These are phyloP conservation scores for Psettodes erumei DNA, from an alignment of 2,113 vertebrate genomes.

Conservation along the genomic window DNA sequence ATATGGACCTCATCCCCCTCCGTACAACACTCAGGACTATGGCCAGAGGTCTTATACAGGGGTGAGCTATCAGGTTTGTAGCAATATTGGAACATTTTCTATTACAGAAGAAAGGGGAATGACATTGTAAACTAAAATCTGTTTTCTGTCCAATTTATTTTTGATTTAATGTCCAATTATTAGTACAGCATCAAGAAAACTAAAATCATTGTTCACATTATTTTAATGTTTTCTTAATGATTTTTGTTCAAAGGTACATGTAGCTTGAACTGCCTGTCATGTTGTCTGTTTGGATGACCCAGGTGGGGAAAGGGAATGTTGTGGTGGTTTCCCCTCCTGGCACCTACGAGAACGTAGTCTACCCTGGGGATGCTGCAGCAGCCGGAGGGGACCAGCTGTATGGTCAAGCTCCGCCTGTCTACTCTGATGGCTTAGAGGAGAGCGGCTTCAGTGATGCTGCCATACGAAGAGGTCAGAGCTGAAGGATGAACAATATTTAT, in stretches of 20 bases:
- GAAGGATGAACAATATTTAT: conserved; percentile 23
- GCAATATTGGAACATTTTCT: neutral
- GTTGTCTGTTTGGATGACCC: neutral
- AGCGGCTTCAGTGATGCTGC: conserved; percentile 69
- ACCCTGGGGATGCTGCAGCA: conserved; percentile 12
- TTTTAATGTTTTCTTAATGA: neutral
- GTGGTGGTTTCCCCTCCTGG: conserved; percentile 60
- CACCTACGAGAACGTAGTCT: conserved; percentile 27
- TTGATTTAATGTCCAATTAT: neutral
- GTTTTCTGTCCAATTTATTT: neutral
- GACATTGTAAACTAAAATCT: neutral
- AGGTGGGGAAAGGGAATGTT: conserved; percentile 57
- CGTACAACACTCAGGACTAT: conserved; percentile 53
- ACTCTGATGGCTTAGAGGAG: conserved; percentile 42
- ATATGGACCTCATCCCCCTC: conserved; percentile 48
- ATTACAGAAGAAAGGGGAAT: neutral
- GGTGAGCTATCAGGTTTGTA: conserved; percentile 60
- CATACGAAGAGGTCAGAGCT: conserved; percentile 71
- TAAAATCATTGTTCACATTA: neutral
- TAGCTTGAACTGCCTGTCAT: neutral
- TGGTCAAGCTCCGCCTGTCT: conserved; percentile 59
- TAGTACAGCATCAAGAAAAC: conserved; percentile 9
- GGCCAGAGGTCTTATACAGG: conserved; percentile 20
- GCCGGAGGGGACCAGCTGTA: neutral
- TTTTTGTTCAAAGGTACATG: neutral